Evolutionary conservation across 2,888 invertebrate genomes (phyloP), one percentile per base, ranked within the genome.

Genomic region (Amphimallon solstitiale): DNA sequence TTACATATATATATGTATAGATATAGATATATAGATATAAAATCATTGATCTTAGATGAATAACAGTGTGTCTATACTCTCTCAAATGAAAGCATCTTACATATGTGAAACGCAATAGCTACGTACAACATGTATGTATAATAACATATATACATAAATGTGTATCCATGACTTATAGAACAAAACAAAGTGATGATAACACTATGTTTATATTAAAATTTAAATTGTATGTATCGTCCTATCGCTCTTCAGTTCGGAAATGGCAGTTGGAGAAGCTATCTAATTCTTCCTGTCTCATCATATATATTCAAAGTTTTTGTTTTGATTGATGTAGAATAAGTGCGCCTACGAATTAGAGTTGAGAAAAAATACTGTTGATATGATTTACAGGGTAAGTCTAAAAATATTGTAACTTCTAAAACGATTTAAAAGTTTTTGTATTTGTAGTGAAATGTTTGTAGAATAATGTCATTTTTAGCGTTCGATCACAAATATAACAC

Each of bases 261-360:
- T 59, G 56, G 56, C 43, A 59, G 43, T 59, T 59, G 56, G 56
- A 59, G 43, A 59, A 59, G 56, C 56, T 59, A 59, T 59, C 56
- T 59, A 59, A 43, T 59, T 59, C 56, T 45, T 59, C 56, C 56
- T 59, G 54, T n/a, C 56, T 45, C 43, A 59, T 59, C 40, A 29
- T 29, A 59, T 43, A 59, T 59, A 59, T 59, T 59, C 7, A 45
- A 23, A 15, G 43, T 43, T 59, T 59, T 59, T 38, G 12, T 54
- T 38, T 19, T n/a, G 6, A 21, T 4, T 17, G 14, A 15, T 29
- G 43, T 43, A 29, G 29, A 9, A 46, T 12, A 29, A 59, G 43
- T 43, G 45, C 29, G 15, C n/a, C 15, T 9, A 15, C 12, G 29
- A 59, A 43, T 59, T 29, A 34, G 10, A 29, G 29, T 29, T 5